phyloP scores from a whole-genome alignment of 2,797 vertebrate species.

The Malacoraja senta region DNA sequence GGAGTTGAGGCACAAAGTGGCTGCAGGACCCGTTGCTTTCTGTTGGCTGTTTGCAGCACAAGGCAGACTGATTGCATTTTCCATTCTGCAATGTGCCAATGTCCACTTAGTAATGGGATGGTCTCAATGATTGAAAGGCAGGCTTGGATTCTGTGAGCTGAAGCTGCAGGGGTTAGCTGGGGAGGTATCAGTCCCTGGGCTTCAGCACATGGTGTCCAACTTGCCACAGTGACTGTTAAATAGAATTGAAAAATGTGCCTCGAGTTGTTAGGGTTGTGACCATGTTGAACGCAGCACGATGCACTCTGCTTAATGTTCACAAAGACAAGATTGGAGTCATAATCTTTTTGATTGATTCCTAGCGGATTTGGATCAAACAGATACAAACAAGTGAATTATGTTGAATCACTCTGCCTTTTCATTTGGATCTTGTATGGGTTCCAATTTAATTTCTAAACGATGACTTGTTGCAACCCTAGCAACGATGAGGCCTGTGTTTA shows the following conservation, averaged over 20 bases:
- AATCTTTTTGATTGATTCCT: not conserved
- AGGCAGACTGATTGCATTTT: slow-evolving; percentile 3
- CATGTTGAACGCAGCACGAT: not conserved
- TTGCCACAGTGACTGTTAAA: not conserved
- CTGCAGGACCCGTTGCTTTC: slow-evolving; percentile 15
- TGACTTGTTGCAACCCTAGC: not conserved
- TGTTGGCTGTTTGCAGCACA: not conserved
- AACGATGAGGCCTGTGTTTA: slow-evolving; percentile 14
- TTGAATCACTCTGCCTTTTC: not conserved
- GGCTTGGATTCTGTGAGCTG: slow-evolving; percentile 3
- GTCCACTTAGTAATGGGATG: not conserved
- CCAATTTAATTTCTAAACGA: not conserved
- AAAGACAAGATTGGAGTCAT: not conserved
- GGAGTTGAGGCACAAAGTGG: not conserved
- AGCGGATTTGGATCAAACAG: not conserved
- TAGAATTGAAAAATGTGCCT: not conserved
- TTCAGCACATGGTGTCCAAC: not conserved
- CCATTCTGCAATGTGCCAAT: not conserved
- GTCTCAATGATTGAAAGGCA: not conserved
- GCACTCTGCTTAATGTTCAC: not conserved
- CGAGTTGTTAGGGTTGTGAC: slow-evolving; percentile 10
- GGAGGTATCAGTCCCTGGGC: not conserved
- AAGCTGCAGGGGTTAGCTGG: not conserved
- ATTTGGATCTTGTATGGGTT: not conserved
- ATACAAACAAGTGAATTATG: not conserved